Evolutionary conservation across 1,140 invertebrate species (phyloP), one percentile per base, ranked within the genome.

Genomic region (Drosophila aff.): DNA sequence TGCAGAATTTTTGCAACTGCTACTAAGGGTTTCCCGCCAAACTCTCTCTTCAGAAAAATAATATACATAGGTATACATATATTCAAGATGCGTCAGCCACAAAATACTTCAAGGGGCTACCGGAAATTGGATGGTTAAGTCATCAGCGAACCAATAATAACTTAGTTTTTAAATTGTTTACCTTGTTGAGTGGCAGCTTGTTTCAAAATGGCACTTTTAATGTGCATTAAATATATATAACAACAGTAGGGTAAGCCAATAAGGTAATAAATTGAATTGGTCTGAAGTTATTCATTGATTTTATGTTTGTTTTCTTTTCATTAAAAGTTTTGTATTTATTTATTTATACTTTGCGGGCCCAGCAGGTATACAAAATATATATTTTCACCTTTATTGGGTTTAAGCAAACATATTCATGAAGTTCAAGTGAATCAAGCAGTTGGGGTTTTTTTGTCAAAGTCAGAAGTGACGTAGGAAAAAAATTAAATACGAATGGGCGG

Each of bases 261-360:
- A 63, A 65, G 60, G 26, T 73, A 67, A 60, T 40, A 59, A 47
- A 75, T 80, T 41, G 9, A 31, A 41, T 76, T 36, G 68, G 1
- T 63, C 18, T 68, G 69, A 21, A 38, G 47, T 66, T 31, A 43
- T 46, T 26, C 26, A 62, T 33, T 47, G 15, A 28, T 36, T 81
- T 65, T 59, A 53, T 74, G 69, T 74, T 83, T 86, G 73, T 80
- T 86, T 86, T 66, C 38, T 31, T 80, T 77, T 87, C 82, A 87
- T 86, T 86, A 86, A 86, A 86, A 86, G 76, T 87, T 87, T 76
- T 79, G 50, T 59, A 73, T 73, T 82, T 83, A 79, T 84, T 85
- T 85, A 58, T 41, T 50, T 69, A 50, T 62, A 67, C 43, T 69
- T 77, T 49, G 47, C 67, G 49, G 67, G 46, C 49, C 73, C 61